phyloP scores from a whole-genome alignment of 2,888 invertebrate genomes.

The Magallana nippona region DNA sequence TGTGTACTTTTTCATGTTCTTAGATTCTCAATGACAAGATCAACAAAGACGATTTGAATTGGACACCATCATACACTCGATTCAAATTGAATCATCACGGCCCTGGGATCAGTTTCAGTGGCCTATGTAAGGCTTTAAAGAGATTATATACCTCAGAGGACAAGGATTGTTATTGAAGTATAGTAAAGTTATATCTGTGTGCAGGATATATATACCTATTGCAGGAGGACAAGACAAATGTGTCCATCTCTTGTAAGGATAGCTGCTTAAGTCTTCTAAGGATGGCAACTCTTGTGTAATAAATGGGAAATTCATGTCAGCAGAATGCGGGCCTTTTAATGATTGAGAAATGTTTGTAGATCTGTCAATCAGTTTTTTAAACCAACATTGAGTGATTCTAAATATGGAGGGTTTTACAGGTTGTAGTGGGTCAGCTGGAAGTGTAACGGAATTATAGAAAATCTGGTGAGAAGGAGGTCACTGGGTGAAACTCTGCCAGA shows the following conservation, averaged over 20 bases:
- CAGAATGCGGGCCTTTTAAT: background rate
- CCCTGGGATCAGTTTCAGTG: background rate
- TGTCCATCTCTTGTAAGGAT: background rate
- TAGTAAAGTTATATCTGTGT: background rate
- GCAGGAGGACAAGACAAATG: background rate
- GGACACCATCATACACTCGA: too few species aligned
- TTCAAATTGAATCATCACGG: too few species aligned
- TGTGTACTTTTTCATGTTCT: too few species aligned
- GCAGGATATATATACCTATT: background rate
- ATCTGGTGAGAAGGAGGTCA: too few species aligned
- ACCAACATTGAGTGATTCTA: background rate
- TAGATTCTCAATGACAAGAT: too few species aligned
- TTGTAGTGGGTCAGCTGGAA: too few species aligned
- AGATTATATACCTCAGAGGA: slow-evolving; percentile 20
- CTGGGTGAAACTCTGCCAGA: too few species aligned
- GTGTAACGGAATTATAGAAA: too few species aligned
- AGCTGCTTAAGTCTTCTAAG: too few species aligned
- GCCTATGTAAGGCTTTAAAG: background rate
- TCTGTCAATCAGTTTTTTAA: slow-evolving; percentile 8
- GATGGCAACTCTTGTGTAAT: too few species aligned
- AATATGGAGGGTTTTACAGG: too few species aligned
- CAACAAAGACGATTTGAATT: too few species aligned
- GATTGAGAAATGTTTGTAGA: slow-evolving; percentile 7
- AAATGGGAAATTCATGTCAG: background rate
- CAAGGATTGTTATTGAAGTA: background rate